Base-by-base conservation (phyloP, 2,113 vertebrate species). In the Tetrax tetrax region DNA sequence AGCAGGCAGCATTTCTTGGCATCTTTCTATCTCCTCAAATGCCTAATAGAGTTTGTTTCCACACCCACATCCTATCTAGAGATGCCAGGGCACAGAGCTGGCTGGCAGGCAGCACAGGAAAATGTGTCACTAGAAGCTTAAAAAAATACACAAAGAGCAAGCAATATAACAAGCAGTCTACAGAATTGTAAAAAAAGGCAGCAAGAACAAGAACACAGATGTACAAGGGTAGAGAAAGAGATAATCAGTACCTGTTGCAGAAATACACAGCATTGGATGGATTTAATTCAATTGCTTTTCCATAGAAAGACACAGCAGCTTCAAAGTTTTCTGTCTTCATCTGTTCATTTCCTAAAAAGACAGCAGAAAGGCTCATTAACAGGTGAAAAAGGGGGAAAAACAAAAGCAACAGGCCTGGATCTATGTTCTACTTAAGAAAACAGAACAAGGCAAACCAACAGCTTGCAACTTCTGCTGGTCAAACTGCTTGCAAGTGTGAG, bases 241-340 rank as follows among this genome's bases (percentile, higher is more conserved):
- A 19, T 2, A 18, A 25, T 4, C 14, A 1, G 63, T 94, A 99
- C 99, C 99, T 99, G 98, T 99, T 99, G 95, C 99, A 99, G 97
- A 98, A 99, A 82, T 99, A 99, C 35, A 99, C 99, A 0, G 99
- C 99, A 9, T 99, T 99, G 95, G 98, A 97, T 0, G 99, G 99
- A 91, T 99, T 99, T 64, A 99, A 90, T 51, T 98, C 98, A 14
- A 99, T 99, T 85, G 99, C 99, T 97, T 99, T 99, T 1, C 99
- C 99, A 45, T 99, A 99, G 94, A 99, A 99, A 70, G 98, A 98
- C 35, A 99, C 98, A 0, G 99, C 99, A 1, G 98, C 98, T 37
- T 98, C 98, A 4, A 98, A 99, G 95, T 99, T 99, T 10, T 99
- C 99, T 24, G 98, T 98, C 86, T 99, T 99, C 99, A 99, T 99